Base-by-base conservation (phyloP, 1,140 invertebrate species). In the Neuroterus valhalla region DNA sequence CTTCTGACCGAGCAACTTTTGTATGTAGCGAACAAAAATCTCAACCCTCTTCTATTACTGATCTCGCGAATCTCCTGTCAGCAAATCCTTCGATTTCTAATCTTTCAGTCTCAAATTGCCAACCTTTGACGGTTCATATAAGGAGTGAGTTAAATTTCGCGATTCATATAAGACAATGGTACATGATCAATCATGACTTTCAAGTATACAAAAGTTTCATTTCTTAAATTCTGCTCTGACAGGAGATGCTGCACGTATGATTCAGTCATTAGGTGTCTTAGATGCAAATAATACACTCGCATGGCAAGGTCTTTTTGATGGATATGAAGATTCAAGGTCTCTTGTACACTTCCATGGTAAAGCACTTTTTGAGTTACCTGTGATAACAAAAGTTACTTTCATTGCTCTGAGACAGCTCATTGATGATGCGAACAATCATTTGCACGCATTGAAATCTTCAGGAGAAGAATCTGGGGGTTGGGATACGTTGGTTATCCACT, bases 261-360 rank as follows among this genome's bases (percentile, higher is more conserved):
- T n/a, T n/a, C n/a, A 62, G 23, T 77, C 79, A 42, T 44, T 86
- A 71, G 80, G 78, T 26, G 38, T 85, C 26, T 76, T 77, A 12
- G 66, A 71, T 17, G 62, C 17, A 10, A 85, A 86, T 68, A 84
- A 86, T 74, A 17, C 17, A 14, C 55, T 72, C 1, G 85, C 84
- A 10, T 86, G 83, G 82, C 15, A 62, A 21, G 66, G 76, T 0
- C n/a, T 84, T 2, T 68, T 70, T 19, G 66, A 79, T 6, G 52
- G 84, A 3, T 86, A 77, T 66, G 74, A 85, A 15, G 81, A 84
- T 70, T 77, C 78, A 70, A 46, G 74, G 2, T 17, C 70, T 15
- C 62, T 85, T 15, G 74, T 83, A 12, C 77, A 76, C 72, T 62
- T 84, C 72, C 83, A 86, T 70, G 17, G 84, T 15, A 70, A 75